phyloP scores from a whole-genome alignment of 2,113 vertebrate species.

The Rhinolophus ferrumequinum region DNA sequence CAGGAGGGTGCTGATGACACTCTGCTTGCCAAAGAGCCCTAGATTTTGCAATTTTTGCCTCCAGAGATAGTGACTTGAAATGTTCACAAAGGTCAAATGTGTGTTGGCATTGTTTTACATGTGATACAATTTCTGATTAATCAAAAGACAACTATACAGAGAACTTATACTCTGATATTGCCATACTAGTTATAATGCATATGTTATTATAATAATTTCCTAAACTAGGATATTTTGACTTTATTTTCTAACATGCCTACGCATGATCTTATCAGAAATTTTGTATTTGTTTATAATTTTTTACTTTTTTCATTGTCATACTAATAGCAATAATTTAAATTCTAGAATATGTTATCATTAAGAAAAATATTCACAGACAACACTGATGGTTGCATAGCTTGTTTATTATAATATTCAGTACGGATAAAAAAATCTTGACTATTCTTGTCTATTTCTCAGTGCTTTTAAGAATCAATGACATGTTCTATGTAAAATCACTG shows the following conservation, averaged over 20 bases:
- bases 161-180: background rate
- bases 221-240: background rate
- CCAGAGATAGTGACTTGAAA: background rate
- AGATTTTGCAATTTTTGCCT: background rate
- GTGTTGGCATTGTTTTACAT: background rate
- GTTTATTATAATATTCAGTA: background rate
- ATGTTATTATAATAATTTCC: background rate
- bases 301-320: background rate
- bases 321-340: background rate
- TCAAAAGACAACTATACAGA: background rate
- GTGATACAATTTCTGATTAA: background rate
- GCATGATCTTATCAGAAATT: background rate
- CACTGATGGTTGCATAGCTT: background rate
- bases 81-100: background rate
- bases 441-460: background rate
- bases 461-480: background rate
- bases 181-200: background rate
- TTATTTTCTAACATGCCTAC: background rate
- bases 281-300: conserved; percentile 2
- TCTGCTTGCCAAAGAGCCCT: background rate
- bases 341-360: conserved; percentile 19
- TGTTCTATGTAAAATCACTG: background rate
- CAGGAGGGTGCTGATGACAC: background rate
- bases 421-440: background rate
- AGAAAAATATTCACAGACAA: background rate